phyloP scores from a whole-genome alignment of 2,113 vertebrate species.

The Steatornis caripensis region DNA sequence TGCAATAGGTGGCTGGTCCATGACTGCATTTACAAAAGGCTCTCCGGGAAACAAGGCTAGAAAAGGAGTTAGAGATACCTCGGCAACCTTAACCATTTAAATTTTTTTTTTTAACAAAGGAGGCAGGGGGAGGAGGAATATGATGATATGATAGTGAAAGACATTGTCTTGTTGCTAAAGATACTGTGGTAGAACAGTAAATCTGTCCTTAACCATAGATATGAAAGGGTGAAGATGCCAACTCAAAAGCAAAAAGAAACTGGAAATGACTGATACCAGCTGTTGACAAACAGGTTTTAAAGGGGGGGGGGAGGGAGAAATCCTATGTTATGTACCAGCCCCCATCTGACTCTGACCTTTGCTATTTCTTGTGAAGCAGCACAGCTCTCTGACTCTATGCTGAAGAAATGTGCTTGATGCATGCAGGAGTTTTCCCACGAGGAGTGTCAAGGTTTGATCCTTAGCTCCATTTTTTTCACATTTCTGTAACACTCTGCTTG shows the following conservation, averaged over 20 bases:
- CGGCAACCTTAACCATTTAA: not conserved
- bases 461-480: not conserved
- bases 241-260: not conserved
- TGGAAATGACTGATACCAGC: not conserved
- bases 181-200: not conserved
- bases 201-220: not conserved
- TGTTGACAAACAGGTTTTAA: not conserved
- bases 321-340: not conserved
- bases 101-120: too few species aligned
- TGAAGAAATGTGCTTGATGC: not conserved
- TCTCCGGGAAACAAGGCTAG: not conserved
- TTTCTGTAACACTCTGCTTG: not conserved
- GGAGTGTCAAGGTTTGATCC: not conserved
- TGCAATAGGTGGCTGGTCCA: not conserved
- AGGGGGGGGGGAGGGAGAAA: not conserved
- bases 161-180: not conserved
- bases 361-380: not conserved
- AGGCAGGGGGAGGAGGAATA: too few species aligned
- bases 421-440: not conserved
- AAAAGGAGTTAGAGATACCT: not conserved
- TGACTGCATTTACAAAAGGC: not conserved
- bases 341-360: not conserved
- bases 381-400: not conserved
- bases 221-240: not conserved
- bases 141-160: not conserved